Percentiles rank a stretch among this genome's conserved stretches.
These are phyloP conservation scores for Climacteris rufus DNA, from an alignment of 2,113 vertebrate genomes.

Conservation along the genomic window DNA sequence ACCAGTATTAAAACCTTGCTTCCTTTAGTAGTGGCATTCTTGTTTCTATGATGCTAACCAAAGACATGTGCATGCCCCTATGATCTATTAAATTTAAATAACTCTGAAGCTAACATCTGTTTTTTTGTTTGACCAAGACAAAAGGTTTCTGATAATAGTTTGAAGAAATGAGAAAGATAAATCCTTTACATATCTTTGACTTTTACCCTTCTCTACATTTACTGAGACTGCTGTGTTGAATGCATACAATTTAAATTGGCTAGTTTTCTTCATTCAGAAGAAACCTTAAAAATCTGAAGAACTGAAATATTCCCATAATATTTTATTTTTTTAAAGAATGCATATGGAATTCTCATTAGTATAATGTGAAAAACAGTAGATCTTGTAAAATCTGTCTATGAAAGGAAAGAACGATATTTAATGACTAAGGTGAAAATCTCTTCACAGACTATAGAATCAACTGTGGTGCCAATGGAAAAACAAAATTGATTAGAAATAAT, in stretches of 20 bases:
- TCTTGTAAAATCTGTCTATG: neutral
- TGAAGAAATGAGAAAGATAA: neutral
- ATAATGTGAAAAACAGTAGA: neutral
- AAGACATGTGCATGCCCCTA: neutral
- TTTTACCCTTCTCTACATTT: neutral
- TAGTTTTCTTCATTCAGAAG: neutral
- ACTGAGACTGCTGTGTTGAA: neutral
- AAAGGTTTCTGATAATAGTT: neutral
- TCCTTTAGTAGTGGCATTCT: neutral
- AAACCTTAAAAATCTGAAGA: neutral
- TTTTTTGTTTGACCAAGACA: neutral
- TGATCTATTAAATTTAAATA: neutral
- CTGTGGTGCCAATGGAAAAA: neutral
- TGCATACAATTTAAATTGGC: neutral
- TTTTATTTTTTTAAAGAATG: neutral
- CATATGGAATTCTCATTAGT: neutral
- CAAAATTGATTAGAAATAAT: slow-evolving; percentile 57
- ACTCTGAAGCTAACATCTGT: neutral
- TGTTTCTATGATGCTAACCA: neutral
- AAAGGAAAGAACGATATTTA: slow-evolving; percentile 18
- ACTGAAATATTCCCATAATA: neutral
- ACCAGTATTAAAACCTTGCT: neutral
- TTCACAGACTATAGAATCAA: neutral
- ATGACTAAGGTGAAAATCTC: slow-evolving; percentile 19
- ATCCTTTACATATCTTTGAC: neutral